phyloP scores from a whole-genome alignment of 2,113 vertebrate genomes.

The Syngnathus typhle region DNA sequence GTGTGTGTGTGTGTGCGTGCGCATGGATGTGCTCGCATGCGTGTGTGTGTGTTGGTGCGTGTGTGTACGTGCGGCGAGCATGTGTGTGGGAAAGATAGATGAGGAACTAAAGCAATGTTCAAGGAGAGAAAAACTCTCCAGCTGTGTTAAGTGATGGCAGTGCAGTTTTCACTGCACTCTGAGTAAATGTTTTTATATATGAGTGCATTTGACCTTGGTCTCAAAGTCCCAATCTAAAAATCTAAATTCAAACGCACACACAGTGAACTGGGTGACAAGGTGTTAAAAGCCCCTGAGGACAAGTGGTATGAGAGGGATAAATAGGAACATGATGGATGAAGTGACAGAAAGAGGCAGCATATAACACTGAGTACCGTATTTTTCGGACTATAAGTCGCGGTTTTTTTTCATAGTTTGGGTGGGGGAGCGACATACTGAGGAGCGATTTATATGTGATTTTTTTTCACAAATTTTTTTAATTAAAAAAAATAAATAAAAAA shows the following conservation, averaged over 20 bases:
- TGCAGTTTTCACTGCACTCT: slow-evolving; percentile 19
- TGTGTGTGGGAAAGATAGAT: background rate
- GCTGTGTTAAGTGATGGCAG: slow-evolving; percentile 49
- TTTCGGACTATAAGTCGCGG: no score
- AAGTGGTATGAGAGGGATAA: slow-evolving; percentile 28
- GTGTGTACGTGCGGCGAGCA: background rate
- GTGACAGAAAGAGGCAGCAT: slow-evolving; percentile 51
- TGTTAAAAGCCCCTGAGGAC: slow-evolving; percentile 43
- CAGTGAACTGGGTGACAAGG: slow-evolving; percentile 31
- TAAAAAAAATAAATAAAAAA: no score
- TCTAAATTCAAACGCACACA: slow-evolving; percentile 3
- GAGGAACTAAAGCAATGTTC: background rate
- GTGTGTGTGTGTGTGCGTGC: background rate
- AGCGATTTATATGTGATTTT: no score
- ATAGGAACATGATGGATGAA: slow-evolving; percentile 51
- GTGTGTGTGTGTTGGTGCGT: no score
- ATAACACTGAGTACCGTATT: background rate
- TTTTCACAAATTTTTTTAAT: no score
- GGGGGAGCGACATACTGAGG: no score
- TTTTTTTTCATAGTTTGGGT: no score
- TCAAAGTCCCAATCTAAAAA: slow-evolving; percentile 19
- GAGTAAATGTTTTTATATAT: slow-evolving; percentile 2
- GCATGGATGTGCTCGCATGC: no score
- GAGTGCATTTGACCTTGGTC: slow-evolving; percentile 40
- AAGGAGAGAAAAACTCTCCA: slow-evolving; percentile 31